Evolutionary conservation across 2,888 invertebrate species (phyloP).

Genomic region (Acronicta psi): DNA sequence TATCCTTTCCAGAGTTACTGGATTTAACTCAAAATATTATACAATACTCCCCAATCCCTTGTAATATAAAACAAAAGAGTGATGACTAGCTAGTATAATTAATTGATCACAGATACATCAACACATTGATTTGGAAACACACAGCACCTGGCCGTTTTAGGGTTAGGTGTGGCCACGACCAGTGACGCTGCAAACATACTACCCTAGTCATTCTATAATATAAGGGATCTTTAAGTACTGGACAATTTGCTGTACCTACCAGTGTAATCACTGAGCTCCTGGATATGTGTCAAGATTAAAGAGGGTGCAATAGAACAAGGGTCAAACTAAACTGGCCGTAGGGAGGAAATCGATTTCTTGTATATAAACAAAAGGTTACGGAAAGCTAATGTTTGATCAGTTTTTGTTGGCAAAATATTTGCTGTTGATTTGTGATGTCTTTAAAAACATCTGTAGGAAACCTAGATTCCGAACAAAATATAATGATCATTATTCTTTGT

Average conservation of each 20-base stretch:
- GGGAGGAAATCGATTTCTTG: constrained; percentile 39
- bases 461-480: too few relatives aligned
- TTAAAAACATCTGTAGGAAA: too few relatives aligned
- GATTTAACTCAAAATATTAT: too few relatives aligned
- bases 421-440: constrained; percentile 4
- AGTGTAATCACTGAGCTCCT: constrained; percentile 21
- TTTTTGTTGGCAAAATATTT: constrained; percentile 26
- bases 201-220: background rate
- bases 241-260: background rate
- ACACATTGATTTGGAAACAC: constrained; percentile 65
- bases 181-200: constrained; percentile 11
- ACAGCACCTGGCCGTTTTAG: constrained; percentile 62
- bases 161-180: constrained; percentile 60
- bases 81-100: constrained; percentile 59
- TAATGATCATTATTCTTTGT: too few relatives aligned
- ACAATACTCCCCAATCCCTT: background rate
- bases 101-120: constrained; percentile 61
- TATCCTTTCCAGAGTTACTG: too few relatives aligned
- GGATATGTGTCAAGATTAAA: background rate
- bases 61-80: constrained; percentile 45
- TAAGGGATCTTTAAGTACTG: constrained; percentile 17
- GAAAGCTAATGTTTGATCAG: constrained; percentile 19
- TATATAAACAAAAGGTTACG: constrained; percentile 32
- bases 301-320: constrained; percentile 1
- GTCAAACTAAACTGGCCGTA: constrained; percentile 22